Conservation (phyloP, 2,113 vertebrate species). For the Lipophrys pholis region DNA sequence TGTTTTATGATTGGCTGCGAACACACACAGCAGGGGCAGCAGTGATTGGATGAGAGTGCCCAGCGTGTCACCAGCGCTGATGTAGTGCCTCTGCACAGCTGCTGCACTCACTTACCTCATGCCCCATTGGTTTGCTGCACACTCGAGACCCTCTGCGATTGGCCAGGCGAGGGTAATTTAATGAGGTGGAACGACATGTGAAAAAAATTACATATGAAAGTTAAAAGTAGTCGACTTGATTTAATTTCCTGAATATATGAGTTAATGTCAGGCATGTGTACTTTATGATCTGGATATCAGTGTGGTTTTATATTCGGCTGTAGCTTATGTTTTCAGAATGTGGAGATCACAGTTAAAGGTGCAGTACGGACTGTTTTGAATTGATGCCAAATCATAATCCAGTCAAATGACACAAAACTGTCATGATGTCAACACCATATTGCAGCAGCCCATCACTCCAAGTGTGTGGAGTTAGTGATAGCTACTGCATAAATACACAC, state of each 20-base stretch:
- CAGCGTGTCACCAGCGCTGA: constrained; percentile 45
- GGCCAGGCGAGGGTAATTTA: constrained; percentile 49
- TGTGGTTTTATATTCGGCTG: constrained; percentile 6
- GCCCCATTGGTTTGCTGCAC: constrained; percentile 47
- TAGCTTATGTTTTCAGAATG: constrained; percentile 2
- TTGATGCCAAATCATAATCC: too few relatives aligned
- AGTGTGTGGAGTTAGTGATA: too few relatives aligned
- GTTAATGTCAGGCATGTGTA: neutral
- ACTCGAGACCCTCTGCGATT: constrained; percentile 45
- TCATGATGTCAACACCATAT: too few relatives aligned
- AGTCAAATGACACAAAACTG: too few relatives aligned
- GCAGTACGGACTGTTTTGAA: too few relatives aligned
- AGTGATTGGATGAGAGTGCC: constrained; percentile 63
- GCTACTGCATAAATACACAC: too few relatives aligned
- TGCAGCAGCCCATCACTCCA: too few relatives aligned
- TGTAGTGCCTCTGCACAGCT: constrained; percentile 45
- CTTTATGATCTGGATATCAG: constrained; percentile 21
- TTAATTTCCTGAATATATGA: constrained; percentile 45
- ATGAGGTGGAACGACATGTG: constrained; percentile 43
- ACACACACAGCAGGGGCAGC: constrained; percentile 54
- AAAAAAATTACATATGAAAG: constrained; percentile 36
- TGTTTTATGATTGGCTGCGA: constrained; percentile 61
- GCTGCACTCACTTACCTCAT: constrained; percentile 54
- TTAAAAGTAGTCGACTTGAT: constrained; percentile 29
- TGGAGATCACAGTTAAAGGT: constrained; percentile 7